phyloP scores from a whole-genome alignment of 2,888 invertebrate genomes.

The Rhogogaster chlorosoma region DNA sequence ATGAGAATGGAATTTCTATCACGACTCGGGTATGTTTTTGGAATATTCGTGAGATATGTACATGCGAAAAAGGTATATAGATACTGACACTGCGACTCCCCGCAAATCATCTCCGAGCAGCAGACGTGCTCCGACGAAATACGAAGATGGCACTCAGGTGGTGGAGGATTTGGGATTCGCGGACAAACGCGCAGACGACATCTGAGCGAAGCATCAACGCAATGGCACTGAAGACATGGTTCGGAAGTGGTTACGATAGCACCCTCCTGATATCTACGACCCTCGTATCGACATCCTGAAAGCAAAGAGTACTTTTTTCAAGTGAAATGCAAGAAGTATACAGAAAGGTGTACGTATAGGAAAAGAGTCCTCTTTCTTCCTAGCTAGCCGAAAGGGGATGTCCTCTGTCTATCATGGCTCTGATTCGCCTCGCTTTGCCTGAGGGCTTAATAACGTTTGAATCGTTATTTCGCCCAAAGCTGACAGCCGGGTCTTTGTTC shows the following conservation, averaged over 20 bases:
- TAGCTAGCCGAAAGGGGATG: background rate
- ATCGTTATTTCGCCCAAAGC: conserved; percentile 20
- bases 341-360: background rate
- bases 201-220: conserved; percentile 85
- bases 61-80: background rate
- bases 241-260: conserved; percentile 84
- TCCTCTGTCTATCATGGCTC: background rate
- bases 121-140: conserved; percentile 85
- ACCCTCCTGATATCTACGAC: conserved; percentile 84
- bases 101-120: conserved; percentile 89
- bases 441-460: conserved; percentile 27
- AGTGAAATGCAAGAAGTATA: background rate
- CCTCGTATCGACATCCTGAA: conserved; percentile 87
- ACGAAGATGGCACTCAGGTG: conserved; percentile 83
- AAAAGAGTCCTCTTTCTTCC: background rate
- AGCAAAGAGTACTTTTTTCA: conserved; percentile 48
- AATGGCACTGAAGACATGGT: conserved; percentile 89
- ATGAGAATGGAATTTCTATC: too few species aligned
- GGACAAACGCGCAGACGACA: conserved; percentile 90
- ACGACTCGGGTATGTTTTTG: background rate
- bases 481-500: conserved; percentile 34
- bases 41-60: background rate
- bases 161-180: conserved; percentile 87
- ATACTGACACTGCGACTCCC: conserved; percentile 79
- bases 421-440: background rate